Evolutionary conservation across 1,140 invertebrate genomes (phyloP).

Genomic region (Chelonus insularis): DNA sequence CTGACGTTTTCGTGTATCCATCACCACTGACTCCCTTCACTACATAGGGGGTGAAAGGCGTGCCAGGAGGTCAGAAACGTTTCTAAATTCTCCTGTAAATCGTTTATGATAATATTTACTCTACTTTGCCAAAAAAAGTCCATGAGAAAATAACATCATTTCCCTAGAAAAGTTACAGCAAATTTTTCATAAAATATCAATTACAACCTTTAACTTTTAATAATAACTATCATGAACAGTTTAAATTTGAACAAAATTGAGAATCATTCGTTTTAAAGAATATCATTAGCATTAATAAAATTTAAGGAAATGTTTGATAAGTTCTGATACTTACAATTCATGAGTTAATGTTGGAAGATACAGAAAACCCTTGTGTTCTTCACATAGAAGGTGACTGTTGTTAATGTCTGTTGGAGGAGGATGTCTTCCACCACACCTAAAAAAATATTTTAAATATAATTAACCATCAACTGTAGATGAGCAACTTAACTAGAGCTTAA

Average conservation of each 20-base stretch:
- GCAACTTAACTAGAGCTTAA: too few relatives aligned
- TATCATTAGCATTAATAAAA: too few relatives aligned
- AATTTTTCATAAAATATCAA: too few relatives aligned
- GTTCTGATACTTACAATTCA: slow-evolving; percentile 48
- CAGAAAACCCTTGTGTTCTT: slow-evolving; percentile 48
- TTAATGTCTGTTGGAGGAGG: slow-evolving; percentile 46
- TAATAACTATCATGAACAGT: too few relatives aligned
- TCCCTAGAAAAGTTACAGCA: too few relatives aligned
- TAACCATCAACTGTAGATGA: too few relatives aligned
- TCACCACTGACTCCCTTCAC: slow-evolving; percentile 24
- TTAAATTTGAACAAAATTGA: too few relatives aligned
- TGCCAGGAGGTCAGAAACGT: slow-evolving; percentile 11
- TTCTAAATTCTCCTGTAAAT: slow-evolving; percentile 6
- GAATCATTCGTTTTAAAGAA: too few relatives aligned
- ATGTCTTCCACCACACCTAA: slow-evolving; percentile 32
- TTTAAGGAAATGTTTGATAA: too few relatives aligned
- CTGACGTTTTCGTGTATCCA: slow-evolving; percentile 36
- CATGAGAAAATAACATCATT: too few relatives aligned
- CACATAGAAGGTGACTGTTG: slow-evolving; percentile 47
- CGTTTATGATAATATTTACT: background rate
- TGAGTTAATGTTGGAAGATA: slow-evolving; percentile 35
- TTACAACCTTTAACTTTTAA: too few relatives aligned
- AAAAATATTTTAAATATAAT: background rate
- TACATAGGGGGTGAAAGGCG: slow-evolving; percentile 15
- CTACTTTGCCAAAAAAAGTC: too few relatives aligned